Base-by-base conservation (phyloP, 2,113 vertebrate species). In the Brachyhypopomus occidentalis region DNA sequence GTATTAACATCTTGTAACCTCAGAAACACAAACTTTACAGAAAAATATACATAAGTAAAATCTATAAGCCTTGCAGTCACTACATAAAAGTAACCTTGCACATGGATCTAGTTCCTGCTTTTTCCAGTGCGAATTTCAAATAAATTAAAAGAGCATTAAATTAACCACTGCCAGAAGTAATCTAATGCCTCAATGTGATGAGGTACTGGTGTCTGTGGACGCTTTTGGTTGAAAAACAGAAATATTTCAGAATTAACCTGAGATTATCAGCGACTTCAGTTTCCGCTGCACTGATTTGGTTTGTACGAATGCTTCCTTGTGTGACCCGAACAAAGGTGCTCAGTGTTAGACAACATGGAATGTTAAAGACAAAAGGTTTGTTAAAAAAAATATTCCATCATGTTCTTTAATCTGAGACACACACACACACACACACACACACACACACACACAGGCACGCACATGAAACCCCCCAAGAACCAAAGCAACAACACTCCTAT, bases 21-120 rank as follows among this genome's bases (percentile, higher is more conserved):
- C 88, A 87, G 69, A 30, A 90, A 90, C 89, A 90, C 73, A 85
- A 77, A 72, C 74, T 86, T 78, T 89, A 90, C 83, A 91, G 45
- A 52, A 71, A 72, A 84, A 83, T 38, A 52, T 5, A 27, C 2
- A 34, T 8, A n/a, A 19, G 66, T 77, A 79, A 30, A 84, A 76
- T 25, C 9, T 52, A 41, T 41, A 84, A 66, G 79, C 23, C 16
- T 58, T 81, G 30, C 25, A 74, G 60, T 38, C 76, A 78, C 75
- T 77, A 25, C 70, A 58, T 82, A 79, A 86, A 77, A 82, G 48
- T 45, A 77, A 83, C 75, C 52, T 34, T 23, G 79, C 83, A 83
- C 23, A 63, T 87, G 74, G 58, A 83, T 84, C 58, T 77, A 80
- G 71, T 77, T 86, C 79, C 78, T 78, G 83, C 81, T 83, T 87